Evolutionary conservation across 2,797 vertebrate species (phyloP).

Genomic region (Enteromius viviparus): DNA sequence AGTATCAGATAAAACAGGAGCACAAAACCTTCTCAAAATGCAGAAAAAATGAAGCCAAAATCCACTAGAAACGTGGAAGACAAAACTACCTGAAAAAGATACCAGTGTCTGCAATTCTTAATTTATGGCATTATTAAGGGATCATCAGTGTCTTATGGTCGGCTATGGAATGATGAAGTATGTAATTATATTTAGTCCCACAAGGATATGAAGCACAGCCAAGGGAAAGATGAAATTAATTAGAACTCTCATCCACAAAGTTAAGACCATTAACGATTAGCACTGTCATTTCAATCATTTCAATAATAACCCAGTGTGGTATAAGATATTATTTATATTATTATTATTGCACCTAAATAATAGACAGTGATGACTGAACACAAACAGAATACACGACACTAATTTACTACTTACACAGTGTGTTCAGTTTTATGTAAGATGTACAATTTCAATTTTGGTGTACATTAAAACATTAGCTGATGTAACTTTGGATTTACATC

Average conservation of each 20-base stretch:
- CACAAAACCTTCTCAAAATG: not conserved
- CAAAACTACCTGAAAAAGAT: conserved; percentile 38
- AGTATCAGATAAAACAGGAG: not conserved
- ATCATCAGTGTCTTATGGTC: conserved; percentile 38
- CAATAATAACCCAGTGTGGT: conserved; percentile 4
- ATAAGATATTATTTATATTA: not conserved
- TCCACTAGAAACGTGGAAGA: conserved; percentile 12
- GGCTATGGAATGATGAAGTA: conserved; percentile 45
- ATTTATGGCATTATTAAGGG: conserved; percentile 43
- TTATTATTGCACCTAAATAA: not conserved
- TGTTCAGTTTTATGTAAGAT: not conserved
- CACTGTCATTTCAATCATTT: conserved; percentile 37
- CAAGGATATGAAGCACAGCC: conserved; percentile 46
- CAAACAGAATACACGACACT: not conserved
- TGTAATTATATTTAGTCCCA: conserved; percentile 52
- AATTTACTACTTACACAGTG: not conserved
- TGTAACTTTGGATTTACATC: not conserved
- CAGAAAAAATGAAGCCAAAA: not conserved
- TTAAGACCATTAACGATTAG: conserved; percentile 29
- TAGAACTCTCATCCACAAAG: conserved; percentile 40
- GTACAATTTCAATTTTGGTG: too few relatives aligned
- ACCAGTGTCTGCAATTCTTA: conserved; percentile 28
- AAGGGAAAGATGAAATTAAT: conserved; percentile 43
- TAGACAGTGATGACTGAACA: conserved; percentile 1
- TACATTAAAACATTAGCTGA: not conserved